Evolutionary conservation across 1,140 invertebrate species (phyloP), one percentile per base, ranked within the genome.

Genomic region (Heliconius hewitsoni): DNA sequence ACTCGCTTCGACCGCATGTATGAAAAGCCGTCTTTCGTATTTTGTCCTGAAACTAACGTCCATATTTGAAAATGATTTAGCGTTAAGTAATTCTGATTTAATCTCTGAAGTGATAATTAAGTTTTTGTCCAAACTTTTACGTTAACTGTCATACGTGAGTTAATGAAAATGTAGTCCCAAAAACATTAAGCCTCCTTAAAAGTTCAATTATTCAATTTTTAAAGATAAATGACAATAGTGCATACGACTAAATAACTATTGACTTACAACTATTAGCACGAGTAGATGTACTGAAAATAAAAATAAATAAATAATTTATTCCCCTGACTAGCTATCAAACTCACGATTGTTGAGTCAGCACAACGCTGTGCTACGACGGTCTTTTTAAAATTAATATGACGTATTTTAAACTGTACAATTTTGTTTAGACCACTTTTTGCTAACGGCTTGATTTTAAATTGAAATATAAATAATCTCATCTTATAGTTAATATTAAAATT

Each of bases 1-100:
- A 39, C 71, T 72, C 34, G 18, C 8, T 37, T 13, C 52, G 74
- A 50, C 90, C 84, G 77, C 83, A 82, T 89, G 87, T 87, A 82
- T 85, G 84, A 82, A 85, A 89, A 90, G 85, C 93, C 93, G 91
- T 94, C 93, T 94, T 90, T 86, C 86, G 86, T 94, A 90, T 88
- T 90, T 89, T 93, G 91, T 94, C 93, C 91, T 93, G 82, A 91
- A 86, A 90, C 81, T 93, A 91, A 94, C 93, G 93, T 94, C 93
- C 93, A 93, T 94, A 94, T 94, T 93, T 90, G 86, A 93, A 91
- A 93, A 92, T 93, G 86, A 90, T 93, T 93, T 94, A 94, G 93
- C 87, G 71, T 94, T 94, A 94, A 93, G 93, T 92, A 82, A 90
- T 88, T 90, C 86, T 91, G 87, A 88, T 89, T 93, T 90, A 84